Percentiles rank a stretch among this genome's conserved stretches.
Evolutionary conservation across 2,888 invertebrate species (phyloP).

Genomic region (Ophonus ardosiacus): DNA sequence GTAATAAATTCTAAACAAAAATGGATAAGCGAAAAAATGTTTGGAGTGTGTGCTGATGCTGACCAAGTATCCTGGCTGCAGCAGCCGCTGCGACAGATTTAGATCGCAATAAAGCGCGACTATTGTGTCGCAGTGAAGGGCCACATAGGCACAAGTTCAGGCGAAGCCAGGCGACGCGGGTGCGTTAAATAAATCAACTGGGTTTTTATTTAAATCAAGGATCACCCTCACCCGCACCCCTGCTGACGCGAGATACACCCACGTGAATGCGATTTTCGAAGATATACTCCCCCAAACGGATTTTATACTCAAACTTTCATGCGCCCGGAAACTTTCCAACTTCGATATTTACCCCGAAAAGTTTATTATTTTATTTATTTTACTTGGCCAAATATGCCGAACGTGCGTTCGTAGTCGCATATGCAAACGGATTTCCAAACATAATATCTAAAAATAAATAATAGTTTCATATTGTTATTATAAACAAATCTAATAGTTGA

Average conservation of each 20-base stretch:
- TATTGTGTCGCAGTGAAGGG: slow-evolving; percentile 51
- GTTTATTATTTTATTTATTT: slow-evolving; percentile 11
- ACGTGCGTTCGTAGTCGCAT: background rate
- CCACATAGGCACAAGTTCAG: background rate
- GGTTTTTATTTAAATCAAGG: slow-evolving; percentile 71
- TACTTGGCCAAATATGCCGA: background rate
- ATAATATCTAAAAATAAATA: too few relatives aligned
- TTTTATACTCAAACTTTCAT: slow-evolving; percentile 23
- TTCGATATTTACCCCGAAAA: background rate
- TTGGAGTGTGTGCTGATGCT: slow-evolving; percentile 40
- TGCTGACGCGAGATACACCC: slow-evolving; percentile 40
- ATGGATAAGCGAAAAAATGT: slow-evolving; percentile 63
- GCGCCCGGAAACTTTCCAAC: background rate
- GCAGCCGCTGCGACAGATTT: slow-evolving; percentile 54
- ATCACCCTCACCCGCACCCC: slow-evolving; percentile 49
- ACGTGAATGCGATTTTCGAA: slow-evolving; percentile 9
- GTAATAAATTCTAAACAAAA: slow-evolving; percentile 51
- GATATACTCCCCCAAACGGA: slow-evolving; percentile 4
- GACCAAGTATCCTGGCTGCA: slow-evolving; percentile 44
- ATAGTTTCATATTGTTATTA: too few relatives aligned
- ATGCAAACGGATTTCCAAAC: too few relatives aligned
- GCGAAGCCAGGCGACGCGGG: background rate
- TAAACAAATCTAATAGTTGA: too few relatives aligned
- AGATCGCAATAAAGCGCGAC: slow-evolving; percentile 63
- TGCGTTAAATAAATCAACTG: slow-evolving; percentile 70